phyloP scores from a whole-genome alignment of 30 jellyfish, hydroid and myxozoan genomes.

The Hydractinia echinata region DNA sequence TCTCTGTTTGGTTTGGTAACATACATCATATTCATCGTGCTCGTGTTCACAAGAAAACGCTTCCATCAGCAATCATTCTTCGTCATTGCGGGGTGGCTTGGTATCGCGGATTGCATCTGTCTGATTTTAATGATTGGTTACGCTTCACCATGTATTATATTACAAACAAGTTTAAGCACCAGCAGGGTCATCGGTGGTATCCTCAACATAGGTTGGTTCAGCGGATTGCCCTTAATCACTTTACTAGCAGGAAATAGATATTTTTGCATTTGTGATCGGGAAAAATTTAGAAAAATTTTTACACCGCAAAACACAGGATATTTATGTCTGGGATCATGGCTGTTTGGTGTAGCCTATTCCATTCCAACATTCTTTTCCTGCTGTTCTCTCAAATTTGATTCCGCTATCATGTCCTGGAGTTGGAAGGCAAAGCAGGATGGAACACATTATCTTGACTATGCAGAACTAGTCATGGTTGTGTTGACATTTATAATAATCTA shows the following conservation, averaged over 20 bases:
- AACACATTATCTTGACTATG: background rate
- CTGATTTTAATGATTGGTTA: conserved; percentile 11
- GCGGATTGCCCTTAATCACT: conserved; percentile 8
- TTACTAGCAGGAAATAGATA: conserved; percentile 12
- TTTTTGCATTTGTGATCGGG: conserved; percentile 8
- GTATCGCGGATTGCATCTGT: conserved; percentile 27
- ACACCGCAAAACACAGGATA: background rate
- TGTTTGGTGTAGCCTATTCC: conserved; percentile 24
- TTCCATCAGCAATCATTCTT: background rate
- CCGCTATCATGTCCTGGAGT: conserved; percentile 5
- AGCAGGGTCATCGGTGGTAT: conserved; percentile 8
- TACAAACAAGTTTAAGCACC: background rate
- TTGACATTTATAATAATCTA: background rate
- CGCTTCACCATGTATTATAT: background rate
- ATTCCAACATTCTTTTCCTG: conserved; percentile 20
- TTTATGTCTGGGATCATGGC: conserved; percentile 4
- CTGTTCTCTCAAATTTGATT: conserved; percentile 18
- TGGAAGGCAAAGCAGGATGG: conserved; percentile 1
- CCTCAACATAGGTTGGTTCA: conserved; percentile 17
- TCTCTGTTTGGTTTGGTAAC: conserved; percentile 6
- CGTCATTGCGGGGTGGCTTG: conserved; percentile 9
- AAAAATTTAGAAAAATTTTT: background rate
- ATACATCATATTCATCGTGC: conserved; percentile 3
- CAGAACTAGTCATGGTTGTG: conserved; percentile 14
- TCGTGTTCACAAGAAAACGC: conserved; percentile 9